phyloP scores from a whole-genome alignment of 2,888 invertebrate genomes.

The Agonopterix arenella region DNA sequence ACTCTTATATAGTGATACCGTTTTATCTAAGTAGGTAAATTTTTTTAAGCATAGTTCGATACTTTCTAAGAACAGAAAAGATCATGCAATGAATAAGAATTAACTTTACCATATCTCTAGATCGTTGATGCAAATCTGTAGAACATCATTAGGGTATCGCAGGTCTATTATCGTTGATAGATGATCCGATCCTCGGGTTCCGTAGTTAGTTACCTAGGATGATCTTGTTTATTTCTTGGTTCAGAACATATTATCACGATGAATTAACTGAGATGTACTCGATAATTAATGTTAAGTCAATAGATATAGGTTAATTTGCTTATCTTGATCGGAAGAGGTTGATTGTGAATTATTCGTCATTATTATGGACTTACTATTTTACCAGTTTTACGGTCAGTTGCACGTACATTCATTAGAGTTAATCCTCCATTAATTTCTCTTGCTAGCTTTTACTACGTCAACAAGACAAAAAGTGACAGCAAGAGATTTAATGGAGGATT shows the following conservation, averaged over 20 bases:
- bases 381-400: too few species aligned
- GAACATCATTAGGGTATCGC: conserved; percentile 16
- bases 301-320: neutral
- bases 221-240: conserved; percentile 22
- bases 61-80: too few species aligned
- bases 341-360: neutral
- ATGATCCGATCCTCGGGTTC: conserved; percentile 17
- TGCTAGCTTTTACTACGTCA: too few species aligned
- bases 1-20: too few species aligned
- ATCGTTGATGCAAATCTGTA: conserved; percentile 1
- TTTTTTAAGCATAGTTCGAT: too few species aligned
- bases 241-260: conserved; percentile 1
- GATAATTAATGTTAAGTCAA: conserved; percentile 5
- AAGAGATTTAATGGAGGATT: too few species aligned
- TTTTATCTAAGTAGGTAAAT: too few species aligned
- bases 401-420: too few species aligned
- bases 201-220: conserved; percentile 10
- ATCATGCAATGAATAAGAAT: neutral
- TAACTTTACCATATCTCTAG: neutral
- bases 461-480: too few species aligned
- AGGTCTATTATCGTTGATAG: conserved; percentile 33
- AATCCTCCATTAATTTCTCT: too few species aligned
- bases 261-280: conserved; percentile 2
- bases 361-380: neutral
- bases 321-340: neutral